Percentiles rank a stretch among this genome's conserved stretches.
These are phyloP conservation scores for Drosophila kikkawai DNA, from an alignment of 1,140 invertebrate genomes.

Conservation along the genomic window DNA sequence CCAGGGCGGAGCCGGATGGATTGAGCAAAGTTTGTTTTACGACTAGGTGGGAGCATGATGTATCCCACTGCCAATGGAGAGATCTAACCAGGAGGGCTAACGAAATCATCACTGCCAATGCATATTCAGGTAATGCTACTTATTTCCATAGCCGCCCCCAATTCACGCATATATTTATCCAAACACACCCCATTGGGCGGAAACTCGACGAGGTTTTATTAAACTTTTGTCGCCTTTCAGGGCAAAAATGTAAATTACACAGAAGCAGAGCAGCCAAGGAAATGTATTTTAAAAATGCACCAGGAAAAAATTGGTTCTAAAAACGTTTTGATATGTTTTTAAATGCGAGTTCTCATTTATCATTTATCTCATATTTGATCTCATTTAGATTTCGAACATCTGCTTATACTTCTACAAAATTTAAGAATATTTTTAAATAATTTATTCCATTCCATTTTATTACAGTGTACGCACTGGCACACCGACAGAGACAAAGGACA, in stretches of 20 bases:
- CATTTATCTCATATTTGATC: too few relatives aligned
- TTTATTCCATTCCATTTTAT: not conserved
- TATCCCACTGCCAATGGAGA: conserved; percentile 40
- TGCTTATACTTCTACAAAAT: not conserved
- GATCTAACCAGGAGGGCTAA: conserved; percentile 1
- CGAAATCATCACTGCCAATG: conserved; percentile 41
- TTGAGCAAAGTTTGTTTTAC: conserved; percentile 54
- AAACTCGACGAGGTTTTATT: conserved; percentile 61
- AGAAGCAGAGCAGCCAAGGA: conserved; percentile 39
- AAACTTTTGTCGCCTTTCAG: conserved; percentile 67
- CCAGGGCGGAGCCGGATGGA: conserved; percentile 12
- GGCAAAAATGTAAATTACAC: conserved; percentile 78
- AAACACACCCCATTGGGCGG: conserved; percentile 30
- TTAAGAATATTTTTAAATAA: too few relatives aligned
- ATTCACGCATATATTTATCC: conserved; percentile 35
- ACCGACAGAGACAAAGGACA: conserved; percentile 50
- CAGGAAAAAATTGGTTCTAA: not conserved
- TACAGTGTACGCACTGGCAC: conserved; percentile 11
- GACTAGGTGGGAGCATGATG: conserved; percentile 30
- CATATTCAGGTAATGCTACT: conserved; percentile 49
- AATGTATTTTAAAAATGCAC: conserved; percentile 50
- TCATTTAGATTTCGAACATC: too few relatives aligned
- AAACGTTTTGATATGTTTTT: not conserved
- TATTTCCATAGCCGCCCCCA: conserved; percentile 36
- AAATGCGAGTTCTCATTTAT: too few relatives aligned